Evolutionary conservation across 2,888 invertebrate species (phyloP).

Genomic region (Drosophila suboccidentalis): DNA sequence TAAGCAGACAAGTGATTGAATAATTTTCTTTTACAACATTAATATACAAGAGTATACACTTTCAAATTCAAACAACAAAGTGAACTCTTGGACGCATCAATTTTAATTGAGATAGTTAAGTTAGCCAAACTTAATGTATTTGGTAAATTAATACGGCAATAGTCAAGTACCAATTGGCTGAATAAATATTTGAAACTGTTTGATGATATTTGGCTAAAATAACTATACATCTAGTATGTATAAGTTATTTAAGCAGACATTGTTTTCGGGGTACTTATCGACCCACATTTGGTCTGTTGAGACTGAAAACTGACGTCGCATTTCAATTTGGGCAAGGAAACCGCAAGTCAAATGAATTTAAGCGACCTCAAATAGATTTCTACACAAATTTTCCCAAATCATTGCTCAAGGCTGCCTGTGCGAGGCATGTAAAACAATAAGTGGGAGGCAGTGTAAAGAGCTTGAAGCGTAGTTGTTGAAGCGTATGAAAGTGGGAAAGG

Average conservation of each 20-base stretch:
- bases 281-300: constrained; percentile 12
- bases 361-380: constrained; percentile 49
- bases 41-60: background rate
- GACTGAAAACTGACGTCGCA: constrained; percentile 28
- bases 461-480: constrained; percentile 45
- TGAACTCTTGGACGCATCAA: background rate
- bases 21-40: background rate
- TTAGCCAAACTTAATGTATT: constrained; percentile 2
- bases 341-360: constrained; percentile 60
- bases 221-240: background rate
- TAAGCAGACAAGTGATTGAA: background rate
- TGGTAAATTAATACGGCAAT: constrained; percentile 9
- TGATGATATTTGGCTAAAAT: background rate
- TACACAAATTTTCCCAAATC: constrained; percentile 50
- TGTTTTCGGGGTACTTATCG: constrained; percentile 6
- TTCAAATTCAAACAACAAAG: background rate
- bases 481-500: constrained; percentile 43
- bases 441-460: constrained; percentile 17
- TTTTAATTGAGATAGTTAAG: constrained; percentile 1
- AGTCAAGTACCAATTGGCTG: background rate
- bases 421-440: constrained; percentile 54
- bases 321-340: constrained; percentile 52
- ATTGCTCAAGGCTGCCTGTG: constrained; percentile 42
- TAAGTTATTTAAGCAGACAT: background rate
- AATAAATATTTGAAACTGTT: background rate